Percentiles rank a stretch among this genome's conserved stretches.
phyloP scores from a whole-genome alignment of 2,888 invertebrate species.

The Eupeodes luniger region DNA sequence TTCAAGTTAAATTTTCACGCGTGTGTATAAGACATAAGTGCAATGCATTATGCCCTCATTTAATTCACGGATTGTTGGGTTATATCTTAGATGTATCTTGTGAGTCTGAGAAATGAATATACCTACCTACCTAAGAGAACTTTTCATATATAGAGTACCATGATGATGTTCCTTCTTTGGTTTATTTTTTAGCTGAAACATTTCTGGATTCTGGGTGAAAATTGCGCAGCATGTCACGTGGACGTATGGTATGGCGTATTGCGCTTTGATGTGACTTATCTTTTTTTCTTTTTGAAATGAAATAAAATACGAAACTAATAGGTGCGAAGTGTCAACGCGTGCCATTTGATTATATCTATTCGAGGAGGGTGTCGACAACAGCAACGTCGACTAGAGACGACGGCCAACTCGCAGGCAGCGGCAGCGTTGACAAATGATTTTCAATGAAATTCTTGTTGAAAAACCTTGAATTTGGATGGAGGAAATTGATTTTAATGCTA shows the following conservation, averaged over 20 bases:
- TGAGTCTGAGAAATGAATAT: too few species aligned
- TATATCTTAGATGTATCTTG: too few species aligned
- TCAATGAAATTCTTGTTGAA: slow-evolving; percentile 11
- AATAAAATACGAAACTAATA: slow-evolving; percentile 58
- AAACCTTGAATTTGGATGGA: background rate
- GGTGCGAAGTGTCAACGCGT: slow-evolving; percentile 59
- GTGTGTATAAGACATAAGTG: slow-evolving; percentile 50
- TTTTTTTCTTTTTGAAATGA: slow-evolving; percentile 25
- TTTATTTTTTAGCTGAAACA: background rate
- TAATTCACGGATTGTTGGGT: slow-evolving; percentile 9
- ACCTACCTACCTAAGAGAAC: background rate
- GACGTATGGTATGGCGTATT: background rate
- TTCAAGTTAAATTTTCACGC: slow-evolving; percentile 63
- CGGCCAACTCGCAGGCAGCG: too few species aligned
- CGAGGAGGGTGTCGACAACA: slow-evolving; percentile 29
- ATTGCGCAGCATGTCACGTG: slow-evolving; percentile 41
- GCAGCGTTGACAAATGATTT: slow-evolving; percentile 51
- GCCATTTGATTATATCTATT: slow-evolving; percentile 51
- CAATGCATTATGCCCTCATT: slow-evolving; percentile 27
- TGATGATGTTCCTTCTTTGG: background rate
- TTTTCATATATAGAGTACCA: background rate
- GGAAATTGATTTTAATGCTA: slow-evolving; percentile 57
- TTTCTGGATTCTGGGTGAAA: slow-evolving; percentile 6
- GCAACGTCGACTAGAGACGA: too few species aligned
- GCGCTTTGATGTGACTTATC: slow-evolving; percentile 51